Evolutionary conservation across 2,113 vertebrate species (phyloP), one percentile per base, ranked within the genome.

Genomic region (Anarrhichthys ocellatus): DNA sequence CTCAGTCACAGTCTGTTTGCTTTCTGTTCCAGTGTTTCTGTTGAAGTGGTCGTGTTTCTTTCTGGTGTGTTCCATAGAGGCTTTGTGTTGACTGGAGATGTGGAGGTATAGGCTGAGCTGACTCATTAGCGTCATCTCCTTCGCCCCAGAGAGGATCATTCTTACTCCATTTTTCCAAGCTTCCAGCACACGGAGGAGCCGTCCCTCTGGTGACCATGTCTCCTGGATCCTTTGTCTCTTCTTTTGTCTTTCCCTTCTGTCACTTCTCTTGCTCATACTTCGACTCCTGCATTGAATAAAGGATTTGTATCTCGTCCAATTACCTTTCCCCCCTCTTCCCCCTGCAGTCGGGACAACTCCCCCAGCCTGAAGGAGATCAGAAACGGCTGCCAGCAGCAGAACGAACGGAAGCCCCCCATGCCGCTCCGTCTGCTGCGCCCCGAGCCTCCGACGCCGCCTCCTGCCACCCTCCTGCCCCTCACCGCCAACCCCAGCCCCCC

Each of bases 301-400:
- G 29, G 14, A 54, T 63, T 59, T 1, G 9, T 14, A 1, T 29
- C 6, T 44, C 15, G 7, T 62, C 34, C 8, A 2, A 6, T 66
- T 62, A 17, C 40, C n/a, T 22, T 18, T 38, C 10, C 36, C 14
- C 40, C n/a, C 62, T 29, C 0, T n/a, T 32, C 62, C 44, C n/a
- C 7, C 44, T 73, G 0, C 88, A 99, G 98, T 50, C 97, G 97
- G 3, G 98, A 99, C 95, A 99, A 99, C 88, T 99, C 98, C 13
- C 98, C 98, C 5, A 99, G 98, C 92, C 95, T 99, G 92, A 99
- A 99, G 91, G 98, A 99, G 94, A 99, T 99, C 90, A 94, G 98
- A 54, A 99, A 99, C 0, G 98, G 98, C 80, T 99, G 98, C 93
- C 98, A 99, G 93, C 98, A 99, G 91, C 97, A 97, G 46, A 98